A percentile compares a stretch with the other conserved stretches of the same genome.
phyloP scores from a whole-genome alignment of 2,113 vertebrate species.

The Oryzias melastigma region DNA sequence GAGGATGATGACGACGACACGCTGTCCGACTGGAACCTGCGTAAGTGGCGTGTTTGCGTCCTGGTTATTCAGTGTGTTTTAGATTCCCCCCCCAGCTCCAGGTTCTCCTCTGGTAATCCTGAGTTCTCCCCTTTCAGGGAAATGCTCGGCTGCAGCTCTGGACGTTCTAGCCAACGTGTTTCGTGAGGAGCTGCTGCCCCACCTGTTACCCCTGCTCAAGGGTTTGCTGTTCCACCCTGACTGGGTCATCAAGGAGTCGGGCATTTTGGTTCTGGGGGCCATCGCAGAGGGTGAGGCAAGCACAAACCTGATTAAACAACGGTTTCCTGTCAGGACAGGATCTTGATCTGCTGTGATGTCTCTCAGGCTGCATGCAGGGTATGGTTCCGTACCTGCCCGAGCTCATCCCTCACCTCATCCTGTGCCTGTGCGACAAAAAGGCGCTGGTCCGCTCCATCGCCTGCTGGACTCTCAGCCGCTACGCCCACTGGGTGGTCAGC shows the following conservation, averaged over 20 bases:
- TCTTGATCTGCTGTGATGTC: no score
- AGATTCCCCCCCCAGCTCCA: no score
- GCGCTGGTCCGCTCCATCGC: conserved; percentile 92
- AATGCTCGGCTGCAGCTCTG: conserved; percentile 89
- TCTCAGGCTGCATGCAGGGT: conserved; percentile 93
- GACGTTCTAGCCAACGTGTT: conserved; percentile 94
- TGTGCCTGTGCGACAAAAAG: conserved; percentile 90
- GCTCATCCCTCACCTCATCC: conserved; percentile 93
- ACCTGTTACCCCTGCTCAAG: conserved; percentile 89
- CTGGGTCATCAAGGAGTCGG: conserved; percentile 95
- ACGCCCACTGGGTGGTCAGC: conserved; percentile 95
- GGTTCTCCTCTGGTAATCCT: no score
- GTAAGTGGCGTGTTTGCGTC: conserved; percentile 56
- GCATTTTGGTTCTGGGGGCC: conserved; percentile 90
- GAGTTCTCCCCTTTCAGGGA: conserved; percentile 70
- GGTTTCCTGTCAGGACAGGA: neutral
- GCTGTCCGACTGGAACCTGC: conserved; percentile 92
- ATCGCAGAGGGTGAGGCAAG: conserved; percentile 84
- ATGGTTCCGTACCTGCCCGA: conserved; percentile 95
- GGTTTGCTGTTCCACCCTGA: conserved; percentile 92
- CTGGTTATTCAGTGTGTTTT: no score
- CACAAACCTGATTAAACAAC: neutral
- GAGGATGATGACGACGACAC: conserved; percentile 91
- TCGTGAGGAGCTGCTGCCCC: conserved; percentile 90
- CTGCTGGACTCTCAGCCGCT: conserved; percentile 95